These are phyloP conservation scores for Leptopilina boulardi DNA, from an alignment of 1,140 invertebrate genomes.

Conservation along the genomic window DNA sequence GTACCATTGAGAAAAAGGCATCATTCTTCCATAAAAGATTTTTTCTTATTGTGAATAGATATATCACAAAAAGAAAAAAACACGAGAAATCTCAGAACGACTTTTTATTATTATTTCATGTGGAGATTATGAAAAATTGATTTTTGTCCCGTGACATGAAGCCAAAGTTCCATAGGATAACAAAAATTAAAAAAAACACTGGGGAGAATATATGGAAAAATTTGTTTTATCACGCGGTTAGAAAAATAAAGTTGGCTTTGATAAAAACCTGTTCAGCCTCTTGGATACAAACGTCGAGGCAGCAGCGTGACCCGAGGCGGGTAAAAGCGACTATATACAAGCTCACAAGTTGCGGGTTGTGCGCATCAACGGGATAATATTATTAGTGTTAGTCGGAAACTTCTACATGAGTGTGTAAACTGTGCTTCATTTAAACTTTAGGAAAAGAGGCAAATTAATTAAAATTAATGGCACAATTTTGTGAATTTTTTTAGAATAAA, in stretches of 20 bases:
- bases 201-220: neutral
- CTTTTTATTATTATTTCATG: conserved; percentile 18
- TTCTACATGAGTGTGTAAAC: neutral
- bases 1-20: conserved; percentile 4
- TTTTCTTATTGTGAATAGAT: neutral
- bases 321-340: conserved; percentile 16
- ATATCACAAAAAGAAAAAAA: conserved; percentile 22
- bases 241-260: conserved; percentile 25
- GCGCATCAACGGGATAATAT: conserved; percentile 25
- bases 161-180: neutral
- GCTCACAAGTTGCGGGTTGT: conserved; percentile 4
- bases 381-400: conserved; percentile 24
- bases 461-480: neutral
- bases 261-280: conserved; percentile 7
- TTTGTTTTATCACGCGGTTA: conserved; percentile 10
- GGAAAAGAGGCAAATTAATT: neutral
- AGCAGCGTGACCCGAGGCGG: conserved; percentile 21
- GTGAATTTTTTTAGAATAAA: neutral
- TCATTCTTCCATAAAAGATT: conserved; percentile 25
- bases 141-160: conserved; percentile 23
- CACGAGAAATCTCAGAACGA: neutral
- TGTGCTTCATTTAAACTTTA: conserved; percentile 23
- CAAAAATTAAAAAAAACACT: neutral
- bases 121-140: conserved; percentile 39
- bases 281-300: neutral